Evolutionary conservation across 2,797 vertebrate species (phyloP).

Genomic region (Euphonia xanthogaster): DNA sequence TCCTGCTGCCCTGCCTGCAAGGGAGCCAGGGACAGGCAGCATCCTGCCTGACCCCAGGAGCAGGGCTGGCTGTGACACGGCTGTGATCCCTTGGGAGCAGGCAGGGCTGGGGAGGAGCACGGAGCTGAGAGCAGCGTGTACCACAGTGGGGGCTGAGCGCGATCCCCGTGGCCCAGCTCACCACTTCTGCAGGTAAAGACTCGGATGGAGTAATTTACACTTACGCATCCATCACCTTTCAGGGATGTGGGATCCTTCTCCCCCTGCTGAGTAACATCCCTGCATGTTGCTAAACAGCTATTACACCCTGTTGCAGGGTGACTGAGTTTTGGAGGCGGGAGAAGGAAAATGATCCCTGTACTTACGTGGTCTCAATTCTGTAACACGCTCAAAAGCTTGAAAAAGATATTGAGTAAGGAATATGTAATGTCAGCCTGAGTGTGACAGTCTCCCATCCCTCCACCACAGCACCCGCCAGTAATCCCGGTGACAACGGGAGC

Average conservation of each 20-base stretch:
- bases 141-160: rapidly evolving
- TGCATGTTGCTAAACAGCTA: neutral
- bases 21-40: rapidly evolving
- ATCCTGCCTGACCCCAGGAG: rapidly evolving
- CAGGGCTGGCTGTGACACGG: neutral
- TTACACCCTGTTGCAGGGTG: neutral
- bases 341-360: slow-evolving; percentile 45
- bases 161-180: neutral
- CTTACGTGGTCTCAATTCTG: slow-evolving; percentile 6
- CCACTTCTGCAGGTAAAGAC: neutral
- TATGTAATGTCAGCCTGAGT: neutral
- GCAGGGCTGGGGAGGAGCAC: neutral
- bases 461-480: neutral
- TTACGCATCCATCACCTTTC: neutral
- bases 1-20: neutral
- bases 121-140: rapidly evolving
- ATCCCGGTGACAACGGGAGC: neutral
- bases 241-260: neutral
- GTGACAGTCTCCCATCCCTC: neutral
- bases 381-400: neutral
- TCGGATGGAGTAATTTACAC: neutral
- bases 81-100: neutral
- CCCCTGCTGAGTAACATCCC: neutral
- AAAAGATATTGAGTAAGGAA: slow-evolving; percentile 10
- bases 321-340: slow-evolving; percentile 23